Percentiles rank a stretch among this genome's conserved stretches.
These are phyloP conservation scores for Phodopus roborovskii DNA, from an alignment of 2,113 vertebrate genomes.

Conservation along the genomic window DNA sequence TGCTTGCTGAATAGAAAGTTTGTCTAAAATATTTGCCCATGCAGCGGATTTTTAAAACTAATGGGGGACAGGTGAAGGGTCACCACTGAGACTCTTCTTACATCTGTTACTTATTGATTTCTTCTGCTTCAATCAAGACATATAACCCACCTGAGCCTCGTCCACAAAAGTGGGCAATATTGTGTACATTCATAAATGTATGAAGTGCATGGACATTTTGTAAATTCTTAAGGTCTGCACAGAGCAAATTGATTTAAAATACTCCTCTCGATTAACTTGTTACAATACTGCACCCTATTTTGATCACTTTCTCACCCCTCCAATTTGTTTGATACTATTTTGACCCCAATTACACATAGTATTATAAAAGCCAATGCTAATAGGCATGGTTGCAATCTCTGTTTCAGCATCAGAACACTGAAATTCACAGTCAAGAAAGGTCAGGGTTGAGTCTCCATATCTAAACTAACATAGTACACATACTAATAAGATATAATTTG, in stretches of 20 bases:
- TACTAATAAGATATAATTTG: background rate
- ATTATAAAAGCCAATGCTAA: background rate
- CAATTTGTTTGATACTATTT: background rate
- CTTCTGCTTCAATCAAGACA: background rate
- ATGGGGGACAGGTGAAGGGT: background rate
- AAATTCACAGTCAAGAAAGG: background rate
- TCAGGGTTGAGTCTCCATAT: background rate
- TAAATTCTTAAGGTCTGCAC: background rate
- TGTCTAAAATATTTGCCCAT: background rate
- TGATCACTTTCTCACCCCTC: background rate
- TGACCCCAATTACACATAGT: background rate
- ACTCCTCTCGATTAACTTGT: background rate
- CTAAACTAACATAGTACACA: background rate
- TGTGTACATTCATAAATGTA: background rate
- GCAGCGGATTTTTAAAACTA: background rate
- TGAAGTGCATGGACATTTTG: background rate
- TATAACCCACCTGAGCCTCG: background rate
- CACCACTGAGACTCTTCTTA: background rate
- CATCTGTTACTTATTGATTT: background rate
- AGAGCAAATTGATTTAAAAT: background rate
- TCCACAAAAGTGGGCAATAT: background rate
- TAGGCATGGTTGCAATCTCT: background rate
- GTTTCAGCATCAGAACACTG: background rate
- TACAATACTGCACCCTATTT: background rate
- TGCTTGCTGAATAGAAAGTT: background rate